Evolutionary conservation across 2,113 vertebrate species (phyloP).

Genomic region (Okapia johnstoni): DNA sequence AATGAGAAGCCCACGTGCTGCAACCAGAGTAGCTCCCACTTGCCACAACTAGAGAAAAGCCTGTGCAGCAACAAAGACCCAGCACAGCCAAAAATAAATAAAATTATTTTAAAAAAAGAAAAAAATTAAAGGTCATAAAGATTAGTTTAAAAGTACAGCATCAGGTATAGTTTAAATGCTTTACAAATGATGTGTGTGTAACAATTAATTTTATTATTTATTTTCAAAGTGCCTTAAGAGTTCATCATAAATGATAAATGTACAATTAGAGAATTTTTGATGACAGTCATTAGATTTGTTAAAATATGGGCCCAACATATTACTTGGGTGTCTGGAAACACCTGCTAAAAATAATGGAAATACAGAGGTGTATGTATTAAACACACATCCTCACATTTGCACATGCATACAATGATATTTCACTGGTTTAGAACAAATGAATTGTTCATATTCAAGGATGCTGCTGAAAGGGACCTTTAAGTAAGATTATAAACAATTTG

Average conservation of each 20-base stretch:
- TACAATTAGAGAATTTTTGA: background rate
- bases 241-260: background rate
- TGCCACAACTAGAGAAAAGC: background rate
- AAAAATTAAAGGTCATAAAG: background rate
- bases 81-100: background rate
- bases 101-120: background rate
- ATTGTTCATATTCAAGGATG: background rate
- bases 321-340: background rate
- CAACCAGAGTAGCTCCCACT: background rate
- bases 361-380: background rate
- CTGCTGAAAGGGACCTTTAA: background rate
- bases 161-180: background rate
- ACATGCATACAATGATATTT: background rate
- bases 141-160: background rate
- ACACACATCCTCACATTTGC: background rate
- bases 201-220: background rate
- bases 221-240: background rate
- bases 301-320: background rate
- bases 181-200: background rate
- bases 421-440: background rate
- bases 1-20: rapidly evolving
- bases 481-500: background rate
- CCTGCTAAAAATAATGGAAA: background rate
- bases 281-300: background rate
- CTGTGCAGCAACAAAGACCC: background rate